phyloP scores from a whole-genome alignment of 2,113 vertebrate species.

The Vulpes vulpes region DNA sequence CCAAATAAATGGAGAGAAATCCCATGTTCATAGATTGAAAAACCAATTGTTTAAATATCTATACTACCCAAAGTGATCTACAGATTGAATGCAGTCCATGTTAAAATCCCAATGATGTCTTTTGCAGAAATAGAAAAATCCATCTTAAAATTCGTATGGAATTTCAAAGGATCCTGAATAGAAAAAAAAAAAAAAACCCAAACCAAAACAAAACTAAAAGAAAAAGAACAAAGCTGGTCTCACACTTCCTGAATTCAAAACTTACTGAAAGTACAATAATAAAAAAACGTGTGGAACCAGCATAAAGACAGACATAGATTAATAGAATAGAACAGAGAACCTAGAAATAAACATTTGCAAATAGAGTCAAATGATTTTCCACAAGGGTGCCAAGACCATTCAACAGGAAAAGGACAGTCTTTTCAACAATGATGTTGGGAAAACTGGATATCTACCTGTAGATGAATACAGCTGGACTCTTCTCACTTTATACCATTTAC shows the following conservation, averaged over 20 bases:
- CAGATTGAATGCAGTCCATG: not conserved
- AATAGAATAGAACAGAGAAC: not conserved
- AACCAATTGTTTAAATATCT: not conserved
- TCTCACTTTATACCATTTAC: not conserved
- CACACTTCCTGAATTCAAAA: slow-evolving; percentile 37
- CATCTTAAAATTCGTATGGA: slow-evolving; percentile 13
- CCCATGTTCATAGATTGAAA: not conserved
- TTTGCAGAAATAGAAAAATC: slow-evolving; percentile 21
- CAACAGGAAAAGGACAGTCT: not conserved
- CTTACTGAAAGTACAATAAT: not conserved
- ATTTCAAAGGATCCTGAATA: not conserved
- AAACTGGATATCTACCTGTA: not conserved
- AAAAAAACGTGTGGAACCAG: not conserved
- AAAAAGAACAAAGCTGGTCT: slow-evolving; percentile 3
- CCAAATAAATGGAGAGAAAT: not conserved
- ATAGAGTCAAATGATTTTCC: not conserved
- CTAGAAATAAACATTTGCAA: not conserved
- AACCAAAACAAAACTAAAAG: too few relatives aligned
- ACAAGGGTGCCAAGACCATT: not conserved
- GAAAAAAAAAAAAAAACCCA: not conserved
- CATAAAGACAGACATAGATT: not conserved
- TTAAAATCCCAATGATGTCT: not conserved
- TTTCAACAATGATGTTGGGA: not conserved
- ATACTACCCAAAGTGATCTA: not conserved
- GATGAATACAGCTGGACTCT: not conserved